Evolutionary conservation across 2,113 vertebrate genomes (phyloP).

Genomic region (Cricetomys ansorgei): DNA sequence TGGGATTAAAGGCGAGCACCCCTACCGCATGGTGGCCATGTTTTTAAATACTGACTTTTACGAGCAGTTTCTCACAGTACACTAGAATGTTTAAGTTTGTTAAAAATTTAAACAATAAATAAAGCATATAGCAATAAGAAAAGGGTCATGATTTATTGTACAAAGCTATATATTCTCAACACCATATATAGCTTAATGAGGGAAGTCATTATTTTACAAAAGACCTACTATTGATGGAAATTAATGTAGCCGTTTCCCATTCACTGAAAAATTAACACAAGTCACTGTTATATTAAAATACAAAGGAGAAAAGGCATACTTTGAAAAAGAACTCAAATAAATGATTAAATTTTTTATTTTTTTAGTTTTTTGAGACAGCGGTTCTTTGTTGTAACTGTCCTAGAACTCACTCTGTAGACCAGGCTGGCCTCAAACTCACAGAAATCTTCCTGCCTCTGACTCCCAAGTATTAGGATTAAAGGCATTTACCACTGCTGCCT

Average conservation of each 20-base stretch:
- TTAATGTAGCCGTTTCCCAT: neutral
- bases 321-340: conserved; percentile 48
- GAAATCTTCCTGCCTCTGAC: too few species aligned
- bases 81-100: neutral
- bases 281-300: neutral
- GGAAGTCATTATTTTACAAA: conserved; percentile 20
- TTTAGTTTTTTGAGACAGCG: too few species aligned
- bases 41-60: neutral
- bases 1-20: neutral
- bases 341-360: conserved; percentile 12
- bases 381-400: too few species aligned
- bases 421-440: too few species aligned
- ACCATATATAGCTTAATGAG: neutral
- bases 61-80: neutral
- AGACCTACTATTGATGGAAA: conserved; percentile 10
- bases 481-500: too few species aligned
- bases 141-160: neutral
- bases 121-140: neutral
- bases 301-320: neutral
- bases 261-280: conserved; percentile 17
- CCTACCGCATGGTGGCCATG: neutral
- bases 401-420: too few species aligned
- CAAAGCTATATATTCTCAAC: neutral
- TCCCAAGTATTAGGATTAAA: too few species aligned
- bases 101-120: neutral